These are phyloP conservation scores for Cliona cf. orientalis DNA, from an alignment of 37 sponge, comb jelly and placozoan genomes.

Conservation along the genomic window DNA sequence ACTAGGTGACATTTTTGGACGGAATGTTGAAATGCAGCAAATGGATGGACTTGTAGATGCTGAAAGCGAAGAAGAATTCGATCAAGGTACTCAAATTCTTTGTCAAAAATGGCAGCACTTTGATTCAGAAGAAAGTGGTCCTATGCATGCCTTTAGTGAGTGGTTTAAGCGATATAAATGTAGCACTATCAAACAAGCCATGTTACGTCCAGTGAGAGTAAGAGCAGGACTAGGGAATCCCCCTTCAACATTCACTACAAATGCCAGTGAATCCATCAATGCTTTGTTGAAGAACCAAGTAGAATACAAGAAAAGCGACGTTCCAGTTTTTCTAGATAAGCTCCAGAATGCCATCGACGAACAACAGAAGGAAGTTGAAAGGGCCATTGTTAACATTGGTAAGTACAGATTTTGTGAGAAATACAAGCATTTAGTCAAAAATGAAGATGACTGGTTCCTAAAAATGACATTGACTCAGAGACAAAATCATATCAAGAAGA, in stretches of 20 bases:
- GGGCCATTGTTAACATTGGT: slow-evolving; percentile 34
- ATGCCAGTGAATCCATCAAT: slow-evolving; percentile 53
- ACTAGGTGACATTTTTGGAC: slow-evolving; percentile 40
- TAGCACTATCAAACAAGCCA: slow-evolving; percentile 34
- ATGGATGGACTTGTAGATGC: slow-evolving; percentile 52
- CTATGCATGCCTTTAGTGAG: not conserved
- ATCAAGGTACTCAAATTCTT: too few species aligned
- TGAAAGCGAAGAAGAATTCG: slow-evolving; percentile 8
- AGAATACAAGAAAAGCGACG: slow-evolving; percentile 46
- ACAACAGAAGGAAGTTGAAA: slow-evolving; percentile 55
- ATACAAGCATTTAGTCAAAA: slow-evolving; percentile 22
- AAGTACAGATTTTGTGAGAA: slow-evolving; percentile 31
- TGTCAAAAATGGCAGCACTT: not conserved
- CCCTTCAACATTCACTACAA: slow-evolving; percentile 49
- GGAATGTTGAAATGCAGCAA: slow-evolving; percentile 5
- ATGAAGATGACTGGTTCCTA: slow-evolving; percentile 23
- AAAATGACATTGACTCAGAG: not conserved
- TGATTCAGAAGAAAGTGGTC: not conserved
- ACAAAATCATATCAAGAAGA: slow-evolving; percentile 2
- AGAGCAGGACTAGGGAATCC: slow-evolving; percentile 43
- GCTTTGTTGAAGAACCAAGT: slow-evolving; percentile 44
- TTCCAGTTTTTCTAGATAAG: slow-evolving; percentile 38
- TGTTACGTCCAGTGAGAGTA: slow-evolving; percentile 30
- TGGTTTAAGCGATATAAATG: slow-evolving; percentile 23
- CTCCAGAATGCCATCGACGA: slow-evolving; percentile 27